A percentile compares a stretch with the other conserved stretches of the same genome.
These are phyloP conservation scores for Crax fasciolata DNA, from an alignment of 2,797 vertebrate genomes.

Conservation along the genomic window DNA sequence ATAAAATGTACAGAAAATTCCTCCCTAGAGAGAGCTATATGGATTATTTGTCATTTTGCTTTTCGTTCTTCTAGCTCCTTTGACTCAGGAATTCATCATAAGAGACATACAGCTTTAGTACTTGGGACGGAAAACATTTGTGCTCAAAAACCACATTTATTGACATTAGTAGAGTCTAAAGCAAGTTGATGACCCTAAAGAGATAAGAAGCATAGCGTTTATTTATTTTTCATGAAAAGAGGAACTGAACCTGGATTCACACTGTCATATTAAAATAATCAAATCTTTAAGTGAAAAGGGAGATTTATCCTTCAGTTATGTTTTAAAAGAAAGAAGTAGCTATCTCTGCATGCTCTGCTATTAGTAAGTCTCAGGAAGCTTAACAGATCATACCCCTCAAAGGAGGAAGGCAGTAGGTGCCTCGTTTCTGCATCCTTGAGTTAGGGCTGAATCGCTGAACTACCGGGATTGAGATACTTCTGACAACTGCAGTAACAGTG, in stretches of 20 bases:
- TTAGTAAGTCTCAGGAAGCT: conserved; percentile 37
- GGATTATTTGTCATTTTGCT: neutral
- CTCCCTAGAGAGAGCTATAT: neutral
- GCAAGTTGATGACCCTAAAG: neutral
- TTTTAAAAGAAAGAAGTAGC: neutral
- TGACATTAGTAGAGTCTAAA: neutral
- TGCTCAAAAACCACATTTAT: neutral
- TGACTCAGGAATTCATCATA: neutral
- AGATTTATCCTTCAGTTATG: conserved; percentile 14
- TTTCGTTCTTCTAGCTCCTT: neutral
- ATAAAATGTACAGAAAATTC: neutral
- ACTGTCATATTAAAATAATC: conserved; percentile 28
- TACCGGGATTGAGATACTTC: conserved; percentile 58
- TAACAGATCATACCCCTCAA: conserved; percentile 48
- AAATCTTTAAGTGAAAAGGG: conserved; percentile 37
- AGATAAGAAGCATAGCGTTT: neutral
- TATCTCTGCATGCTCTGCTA: conserved; percentile 41
- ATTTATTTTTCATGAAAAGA: neutral
- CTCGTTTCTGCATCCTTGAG: conserved; percentile 22
- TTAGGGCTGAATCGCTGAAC: conserved; percentile 56
- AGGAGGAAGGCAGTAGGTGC: conserved; percentile 45
- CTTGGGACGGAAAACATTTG: neutral
- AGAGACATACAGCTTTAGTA: neutral
- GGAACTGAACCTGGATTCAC: neutral
- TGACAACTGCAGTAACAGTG: conserved; percentile 37